Percentiles rank a stretch among this genome's conserved stretches.
These are phyloP conservation scores for Reticulitermes speratus DNA, from an alignment of 1,140 invertebrate species.

Conservation along the genomic window DNA sequence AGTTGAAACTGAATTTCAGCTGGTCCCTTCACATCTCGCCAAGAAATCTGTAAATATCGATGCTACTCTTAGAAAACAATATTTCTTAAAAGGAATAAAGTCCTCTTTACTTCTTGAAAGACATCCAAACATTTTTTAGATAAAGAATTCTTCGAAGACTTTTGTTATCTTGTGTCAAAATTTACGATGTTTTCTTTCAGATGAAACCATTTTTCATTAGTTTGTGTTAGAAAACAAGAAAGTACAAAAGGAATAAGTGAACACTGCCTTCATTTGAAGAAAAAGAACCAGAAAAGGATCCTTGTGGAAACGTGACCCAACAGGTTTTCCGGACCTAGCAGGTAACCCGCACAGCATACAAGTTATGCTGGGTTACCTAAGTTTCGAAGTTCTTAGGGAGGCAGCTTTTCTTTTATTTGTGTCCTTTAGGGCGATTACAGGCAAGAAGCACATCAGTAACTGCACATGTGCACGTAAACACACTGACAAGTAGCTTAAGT, in stretches of 20 bases:
- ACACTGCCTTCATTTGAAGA: neutral
- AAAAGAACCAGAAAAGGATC: neutral
- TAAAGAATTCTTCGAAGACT: neutral
- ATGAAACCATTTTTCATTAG: neutral
- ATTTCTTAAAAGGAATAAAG: too few species aligned
- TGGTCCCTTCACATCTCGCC: too few species aligned
- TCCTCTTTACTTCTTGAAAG: too few species aligned
- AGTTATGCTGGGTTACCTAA: neutral
- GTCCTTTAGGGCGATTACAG: neutral
- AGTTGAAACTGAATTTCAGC: too few species aligned
- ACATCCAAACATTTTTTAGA: neutral
- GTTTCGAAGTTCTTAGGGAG: neutral
- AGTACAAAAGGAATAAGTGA: neutral
- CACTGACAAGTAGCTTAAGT: neutral
- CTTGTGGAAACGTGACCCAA: neutral
- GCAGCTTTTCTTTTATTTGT: neutral
- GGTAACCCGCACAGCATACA: neutral
- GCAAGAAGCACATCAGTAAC: neutral
- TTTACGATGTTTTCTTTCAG: neutral
- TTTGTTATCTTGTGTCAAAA: neutral
- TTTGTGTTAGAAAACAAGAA: neutral
- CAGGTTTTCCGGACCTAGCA: neutral
- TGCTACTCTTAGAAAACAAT: too few species aligned
- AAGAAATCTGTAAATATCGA: too few species aligned
- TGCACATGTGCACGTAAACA: neutral